Conservation (phyloP, 2,797 vertebrate species). For the Potorous gilbertii region DNA sequence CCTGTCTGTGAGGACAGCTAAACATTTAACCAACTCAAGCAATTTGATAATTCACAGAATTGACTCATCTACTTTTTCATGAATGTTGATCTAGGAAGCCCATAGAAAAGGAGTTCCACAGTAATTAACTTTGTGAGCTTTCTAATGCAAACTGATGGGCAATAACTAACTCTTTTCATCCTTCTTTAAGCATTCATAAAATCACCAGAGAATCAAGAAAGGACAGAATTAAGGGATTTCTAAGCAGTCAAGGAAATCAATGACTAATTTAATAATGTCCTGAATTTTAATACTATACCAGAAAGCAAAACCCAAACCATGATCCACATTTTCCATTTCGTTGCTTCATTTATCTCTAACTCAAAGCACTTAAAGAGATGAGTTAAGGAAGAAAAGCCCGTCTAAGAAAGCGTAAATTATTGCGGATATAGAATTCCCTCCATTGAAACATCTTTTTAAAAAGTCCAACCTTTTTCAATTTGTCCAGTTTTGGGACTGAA, state of each 20-base stretch:
- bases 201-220: neutral
- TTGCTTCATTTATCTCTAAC: slow-evolving; percentile 23
- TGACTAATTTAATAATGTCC: neutral
- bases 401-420: slow-evolving; percentile 6
- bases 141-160: neutral
- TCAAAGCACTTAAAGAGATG: slow-evolving; percentile 38
- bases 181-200: neutral
- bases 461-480: neutral
- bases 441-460: neutral
- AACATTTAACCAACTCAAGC: neutral
- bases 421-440: neutral
- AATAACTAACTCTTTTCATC: neutral
- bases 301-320: neutral
- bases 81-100: neutral
- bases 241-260: neutral
- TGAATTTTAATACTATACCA: neutral
- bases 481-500: slow-evolving; percentile 34
- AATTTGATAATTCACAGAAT: neutral
- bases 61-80: neutral
- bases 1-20: neutral
- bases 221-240: neutral
- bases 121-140: neutral
- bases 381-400: neutral
- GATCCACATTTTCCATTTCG: slow-evolving; percentile 1
- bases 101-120: neutral